A percentile compares a stretch with the other conserved stretches of the same genome.
Conservation (phyloP, 2,888 invertebrate genomes). For the Stomorhina lunata region DNA sequence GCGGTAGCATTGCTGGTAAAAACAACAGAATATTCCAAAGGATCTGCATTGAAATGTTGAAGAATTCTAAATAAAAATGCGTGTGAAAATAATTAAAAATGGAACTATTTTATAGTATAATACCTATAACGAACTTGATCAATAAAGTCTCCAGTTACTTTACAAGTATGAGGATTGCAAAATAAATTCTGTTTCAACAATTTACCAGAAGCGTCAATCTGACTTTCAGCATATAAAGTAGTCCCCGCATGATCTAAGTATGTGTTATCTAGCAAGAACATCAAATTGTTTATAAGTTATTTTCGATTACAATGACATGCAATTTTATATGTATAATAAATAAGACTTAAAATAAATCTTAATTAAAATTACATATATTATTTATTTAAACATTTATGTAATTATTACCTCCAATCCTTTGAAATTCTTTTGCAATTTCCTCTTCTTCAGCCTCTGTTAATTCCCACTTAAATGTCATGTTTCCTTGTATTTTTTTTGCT, state of each 20-base stretch:
- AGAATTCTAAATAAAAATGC: slow-evolving; percentile 84
- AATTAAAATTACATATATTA: not conserved
- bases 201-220: slow-evolving; percentile 84
- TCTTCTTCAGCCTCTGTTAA: slow-evolving; percentile 80
- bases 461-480: slow-evolving; percentile 68
- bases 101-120: slow-evolving; percentile 7
- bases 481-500: not conserved
- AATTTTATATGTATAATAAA: not conserved
- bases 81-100: slow-evolving; percentile 56
- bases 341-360: not conserved
- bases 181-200: slow-evolving; percentile 88
- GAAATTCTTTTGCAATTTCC: slow-evolving; percentile 80
- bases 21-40: slow-evolving; percentile 90
- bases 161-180: slow-evolving; percentile 95
- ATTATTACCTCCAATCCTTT: slow-evolving; percentile 80
- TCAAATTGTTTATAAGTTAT: slow-evolving; percentile 10
- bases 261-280: slow-evolving; percentile 81
- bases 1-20: slow-evolving; percentile 98
- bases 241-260: slow-evolving; percentile 96
- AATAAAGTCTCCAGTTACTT: slow-evolving; percentile 89
- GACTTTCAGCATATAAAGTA: slow-evolving; percentile 88
- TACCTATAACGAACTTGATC: slow-evolving; percentile 91
- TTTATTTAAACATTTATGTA: not conserved
- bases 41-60: slow-evolving; percentile 90
- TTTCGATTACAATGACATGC: slow-evolving; percentile 29